Percentiles rank a stretch among this genome's conserved stretches.
phyloP scores from a whole-genome alignment of 2,113 vertebrate genomes.

The Psilopogon haemacephalus region DNA sequence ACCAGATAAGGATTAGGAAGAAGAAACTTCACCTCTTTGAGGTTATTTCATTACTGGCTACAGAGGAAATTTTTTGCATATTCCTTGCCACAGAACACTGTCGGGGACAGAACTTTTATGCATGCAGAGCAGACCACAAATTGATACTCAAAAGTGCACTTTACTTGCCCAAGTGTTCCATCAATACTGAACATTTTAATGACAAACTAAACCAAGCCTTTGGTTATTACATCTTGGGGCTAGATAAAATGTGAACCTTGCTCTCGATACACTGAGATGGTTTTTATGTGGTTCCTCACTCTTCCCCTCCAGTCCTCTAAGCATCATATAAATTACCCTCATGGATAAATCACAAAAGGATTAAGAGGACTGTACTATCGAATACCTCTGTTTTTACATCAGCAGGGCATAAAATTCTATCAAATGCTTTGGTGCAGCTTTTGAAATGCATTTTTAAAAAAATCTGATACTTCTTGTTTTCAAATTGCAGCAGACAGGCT shows the following conservation, averaged over 20 bases:
- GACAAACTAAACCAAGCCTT: not conserved
- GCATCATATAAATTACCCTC: not conserved
- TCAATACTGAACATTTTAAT: not conserved
- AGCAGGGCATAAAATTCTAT: not conserved
- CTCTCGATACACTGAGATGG: not conserved
- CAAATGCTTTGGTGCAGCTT: not conserved
- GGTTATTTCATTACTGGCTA: not conserved
- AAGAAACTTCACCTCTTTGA: not conserved
- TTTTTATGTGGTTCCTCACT: not conserved
- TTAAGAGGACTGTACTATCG: not conserved
- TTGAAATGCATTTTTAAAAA: not conserved
- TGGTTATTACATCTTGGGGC: not conserved
- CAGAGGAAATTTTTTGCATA: not conserved
- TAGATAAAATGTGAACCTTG: not conserved
- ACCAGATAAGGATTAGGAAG: not conserved
- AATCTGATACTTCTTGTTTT: slow-evolving; percentile 8
- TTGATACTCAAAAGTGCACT: not conserved
- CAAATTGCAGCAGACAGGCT: too few species aligned
- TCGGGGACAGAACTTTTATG: not conserved
- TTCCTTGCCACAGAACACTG: not conserved
- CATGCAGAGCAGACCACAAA: too few species aligned
- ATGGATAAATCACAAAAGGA: not conserved
- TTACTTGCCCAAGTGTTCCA: not conserved
- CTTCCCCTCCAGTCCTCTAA: not conserved
- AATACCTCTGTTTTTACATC: not conserved